Base-by-base conservation (phyloP, 2,113 vertebrate genomes). In the Nesogale talazaci region DNA sequence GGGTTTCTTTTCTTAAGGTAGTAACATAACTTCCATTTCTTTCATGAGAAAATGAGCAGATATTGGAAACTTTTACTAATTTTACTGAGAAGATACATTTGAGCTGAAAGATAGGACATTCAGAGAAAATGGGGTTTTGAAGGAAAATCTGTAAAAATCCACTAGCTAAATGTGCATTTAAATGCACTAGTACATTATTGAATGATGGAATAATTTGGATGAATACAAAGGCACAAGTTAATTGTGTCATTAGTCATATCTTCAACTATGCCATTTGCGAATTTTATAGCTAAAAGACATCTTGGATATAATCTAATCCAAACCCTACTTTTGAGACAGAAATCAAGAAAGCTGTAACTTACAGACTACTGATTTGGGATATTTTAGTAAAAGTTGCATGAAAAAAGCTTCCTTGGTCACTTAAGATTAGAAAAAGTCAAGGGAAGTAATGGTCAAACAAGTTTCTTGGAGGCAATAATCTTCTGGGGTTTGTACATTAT, bases 11-110 rank as follows among this genome's bases (percentile, higher is more conserved):
- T 70, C 88, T 94, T 65, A 88, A 95, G 42, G 57, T 85, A 87
- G 10, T 90, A 22, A 40, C 80, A 90, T 90, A 91, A 93, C 34
- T 89, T 69, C 17, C 79, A 79, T 67, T 86, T 92, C 56, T 94
- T 89, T 67, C 83, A 89, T 6, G 93, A 42, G 75, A 89, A 86
- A 72, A 34, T 92, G 81, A 83, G 59, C 70, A 57, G 36, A 87
- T 14, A 76, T 40, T 84, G 29, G 16, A 92, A 93, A 19, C 70
- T 76, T 82, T 94, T 88, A n/a, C 65, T 88, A 42, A 83, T 95
- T 86, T 91, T 67, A 84, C 3, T 89, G 67, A 69, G 79, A 83
- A 89, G 56, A 70, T 42, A 76, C 76, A 78, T 52, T 92, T 80
- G 80, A 88, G 57, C 40, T 88, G 57, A 90, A 88, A 89, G 61